A percentile compares a stretch with the other conserved stretches of the same genome.
Evolutionary conservation across 23 tunicate genomes (phyloP).

Genomic region (Trididemnum clinides): DNA sequence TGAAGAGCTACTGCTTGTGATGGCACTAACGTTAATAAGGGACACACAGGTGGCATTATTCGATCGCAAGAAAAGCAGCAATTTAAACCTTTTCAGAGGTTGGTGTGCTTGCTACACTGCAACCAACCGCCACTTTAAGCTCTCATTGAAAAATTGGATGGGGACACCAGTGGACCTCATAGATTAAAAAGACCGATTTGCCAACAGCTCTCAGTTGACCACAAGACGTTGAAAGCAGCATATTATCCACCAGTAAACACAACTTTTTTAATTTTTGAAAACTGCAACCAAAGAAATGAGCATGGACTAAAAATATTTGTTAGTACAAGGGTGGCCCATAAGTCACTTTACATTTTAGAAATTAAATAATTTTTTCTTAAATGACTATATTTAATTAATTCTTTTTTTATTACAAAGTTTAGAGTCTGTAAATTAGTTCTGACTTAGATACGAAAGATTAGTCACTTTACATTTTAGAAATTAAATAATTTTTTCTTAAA

Average conservation of each 20-base stretch:
- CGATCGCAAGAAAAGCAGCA: background rate
- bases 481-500: no score
- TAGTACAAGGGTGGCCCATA: no score
- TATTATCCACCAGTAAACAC: background rate
- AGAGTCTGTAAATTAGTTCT: no score
- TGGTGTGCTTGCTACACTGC: background rate
- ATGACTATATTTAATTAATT: no score
- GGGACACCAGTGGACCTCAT: background rate
- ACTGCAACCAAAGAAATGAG: background rate
- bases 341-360: no score
- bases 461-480: no score
- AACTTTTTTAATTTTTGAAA: background rate
- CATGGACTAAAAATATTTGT: background rate
- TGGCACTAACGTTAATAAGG: background rate
- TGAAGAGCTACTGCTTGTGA: background rate
- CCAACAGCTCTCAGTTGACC: background rate
- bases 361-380: no score
- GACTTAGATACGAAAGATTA: no score
- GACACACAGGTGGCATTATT: background rate
- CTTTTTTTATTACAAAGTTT: no score
- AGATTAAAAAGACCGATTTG: background rate
- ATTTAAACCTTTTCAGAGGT: background rate
- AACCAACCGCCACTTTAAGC: background rate
- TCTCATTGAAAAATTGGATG: background rate
- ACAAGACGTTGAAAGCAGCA: background rate